phyloP scores from a whole-genome alignment of 2,113 vertebrate genomes.

The Holacanthus passer region DNA sequence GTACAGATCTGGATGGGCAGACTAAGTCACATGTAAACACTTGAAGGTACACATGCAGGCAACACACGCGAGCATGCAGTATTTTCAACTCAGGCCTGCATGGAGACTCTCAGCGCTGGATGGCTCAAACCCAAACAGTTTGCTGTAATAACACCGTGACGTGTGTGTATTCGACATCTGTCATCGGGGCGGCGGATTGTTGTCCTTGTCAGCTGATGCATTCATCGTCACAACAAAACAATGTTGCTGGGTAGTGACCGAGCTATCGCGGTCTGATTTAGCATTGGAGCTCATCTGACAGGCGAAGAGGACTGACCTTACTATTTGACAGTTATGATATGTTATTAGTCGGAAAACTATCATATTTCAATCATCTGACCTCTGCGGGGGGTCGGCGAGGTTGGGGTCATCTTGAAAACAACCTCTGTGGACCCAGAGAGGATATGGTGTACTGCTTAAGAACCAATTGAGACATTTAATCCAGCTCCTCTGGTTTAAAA shows the following conservation, averaged over 20 bases:
- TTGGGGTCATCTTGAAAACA: not conserved
- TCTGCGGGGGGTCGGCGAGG: not conserved
- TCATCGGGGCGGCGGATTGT: conserved; percentile 50
- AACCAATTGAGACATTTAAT: not conserved
- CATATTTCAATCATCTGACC: not conserved
- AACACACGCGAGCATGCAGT: conserved; percentile 15
- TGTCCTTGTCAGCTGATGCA: conserved; percentile 63
- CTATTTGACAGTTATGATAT: not conserved
- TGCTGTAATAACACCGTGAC: conserved; percentile 65
- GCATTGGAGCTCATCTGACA: not conserved
- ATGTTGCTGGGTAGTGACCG: conserved; percentile 26
- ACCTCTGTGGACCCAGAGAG: not conserved
- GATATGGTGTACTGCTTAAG: not conserved
- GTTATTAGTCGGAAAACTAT: not conserved
- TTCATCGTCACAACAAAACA: conserved; percentile 31
- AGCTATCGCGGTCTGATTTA: conserved; percentile 24
- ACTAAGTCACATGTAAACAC: conserved; percentile 31
- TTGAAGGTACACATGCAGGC: conserved; percentile 18
- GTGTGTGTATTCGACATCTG: conserved; percentile 39
- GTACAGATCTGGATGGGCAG: conserved; percentile 1
- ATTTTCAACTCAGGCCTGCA: conserved; percentile 42
- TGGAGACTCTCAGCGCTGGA: conserved; percentile 11
- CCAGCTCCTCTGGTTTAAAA: not conserved
- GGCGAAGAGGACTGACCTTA: not conserved
- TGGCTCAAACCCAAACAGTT: conserved; percentile 50